Evolutionary conservation across 1,140 invertebrate species (phyloP), one percentile per base, ranked within the genome.

Genomic region (Micrasema minimum): DNA sequence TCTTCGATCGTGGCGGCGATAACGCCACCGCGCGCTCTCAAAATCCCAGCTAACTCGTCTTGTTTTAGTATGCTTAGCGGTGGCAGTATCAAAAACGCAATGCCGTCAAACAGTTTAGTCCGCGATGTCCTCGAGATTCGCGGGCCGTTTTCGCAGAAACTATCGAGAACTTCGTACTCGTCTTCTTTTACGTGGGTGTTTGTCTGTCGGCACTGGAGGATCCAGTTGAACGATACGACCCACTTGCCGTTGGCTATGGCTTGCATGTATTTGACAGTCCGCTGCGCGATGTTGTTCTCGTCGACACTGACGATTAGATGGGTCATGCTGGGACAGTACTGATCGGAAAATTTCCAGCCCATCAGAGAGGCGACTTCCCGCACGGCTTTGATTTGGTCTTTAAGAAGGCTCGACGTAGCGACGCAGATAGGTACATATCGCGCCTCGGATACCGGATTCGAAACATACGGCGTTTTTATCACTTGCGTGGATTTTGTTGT

Each of bases 181-280:
- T 78, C 81, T 76, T 82, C 82, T 62, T 77, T 69, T 10, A 79
- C 72, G 38, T 77, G 37, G 18, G 48, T 66, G 10, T 79, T 78
- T 10, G 57, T 72, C 22, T 72, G 66, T 48, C 80, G 50, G 59
- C 67, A 66, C 35, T 57, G 5, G 22, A 80, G 71, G 4, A 81
- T 77, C 82, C 81, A 84, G 1, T 74, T 75, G 68, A 77, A 80
- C 5, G 79, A 77, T 2, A 84, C 76, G 20, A 84, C 80, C 81
- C 81, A 84, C 62, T 79, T 80, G 0, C 77, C 77, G 4, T 78
- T 77, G 5, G 82, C 80, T 31, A 84, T 61, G 5, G 82, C 80
- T 23, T 79, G 78, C 75, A 84, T 80, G 51, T 80, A 83, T 64
- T 83, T 83, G 5, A 82, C 78, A 5, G 81, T 83, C 81, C 82